phyloP scores from a whole-genome alignment of 1,140 invertebrate species.

The Zophobas atratus region DNA sequence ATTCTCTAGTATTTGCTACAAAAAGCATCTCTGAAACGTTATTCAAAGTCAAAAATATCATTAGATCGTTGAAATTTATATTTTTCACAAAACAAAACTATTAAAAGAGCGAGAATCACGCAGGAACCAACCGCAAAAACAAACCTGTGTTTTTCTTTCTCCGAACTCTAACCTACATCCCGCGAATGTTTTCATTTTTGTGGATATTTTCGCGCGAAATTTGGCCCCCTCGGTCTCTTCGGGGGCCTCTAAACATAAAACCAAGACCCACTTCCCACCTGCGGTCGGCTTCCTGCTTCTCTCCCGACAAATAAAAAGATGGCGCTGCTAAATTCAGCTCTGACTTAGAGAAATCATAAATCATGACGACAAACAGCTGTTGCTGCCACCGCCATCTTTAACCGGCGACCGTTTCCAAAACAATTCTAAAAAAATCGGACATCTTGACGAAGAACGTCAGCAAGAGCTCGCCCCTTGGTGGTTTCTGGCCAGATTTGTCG shows the following conservation, averaged over 20 bases:
- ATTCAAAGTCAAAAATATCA: too few species aligned
- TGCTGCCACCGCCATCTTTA: slow-evolving; percentile 24
- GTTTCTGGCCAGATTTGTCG: too few species aligned
- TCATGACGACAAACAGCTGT: slow-evolving; percentile 29
- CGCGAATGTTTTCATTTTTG: slow-evolving; percentile 10
- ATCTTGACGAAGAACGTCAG: background rate
- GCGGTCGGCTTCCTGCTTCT: slow-evolving; percentile 7
- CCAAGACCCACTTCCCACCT: slow-evolving; percentile 14
- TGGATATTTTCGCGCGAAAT: background rate
- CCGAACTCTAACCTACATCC: too few species aligned
- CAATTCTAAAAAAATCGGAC: slow-evolving; percentile 27
- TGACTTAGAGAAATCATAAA: slow-evolving; percentile 23
- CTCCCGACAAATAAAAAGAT: slow-evolving; percentile 8
- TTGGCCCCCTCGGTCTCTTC: background rate
- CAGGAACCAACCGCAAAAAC: too few species aligned
- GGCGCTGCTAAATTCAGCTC: slow-evolving; percentile 26
- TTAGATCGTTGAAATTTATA: too few species aligned
- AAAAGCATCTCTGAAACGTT: too few species aligned
- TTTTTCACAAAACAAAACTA: too few species aligned
- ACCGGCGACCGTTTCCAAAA: slow-evolving; percentile 8
- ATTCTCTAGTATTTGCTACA: too few species aligned
- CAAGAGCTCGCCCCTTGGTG: too few species aligned
- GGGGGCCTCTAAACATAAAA: background rate
- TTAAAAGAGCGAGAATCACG: too few species aligned
- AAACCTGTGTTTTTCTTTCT: too few species aligned